These are phyloP conservation scores for Cepphus grylle DNA, from an alignment of 2,113 vertebrate species.

Conservation along the genomic window DNA sequence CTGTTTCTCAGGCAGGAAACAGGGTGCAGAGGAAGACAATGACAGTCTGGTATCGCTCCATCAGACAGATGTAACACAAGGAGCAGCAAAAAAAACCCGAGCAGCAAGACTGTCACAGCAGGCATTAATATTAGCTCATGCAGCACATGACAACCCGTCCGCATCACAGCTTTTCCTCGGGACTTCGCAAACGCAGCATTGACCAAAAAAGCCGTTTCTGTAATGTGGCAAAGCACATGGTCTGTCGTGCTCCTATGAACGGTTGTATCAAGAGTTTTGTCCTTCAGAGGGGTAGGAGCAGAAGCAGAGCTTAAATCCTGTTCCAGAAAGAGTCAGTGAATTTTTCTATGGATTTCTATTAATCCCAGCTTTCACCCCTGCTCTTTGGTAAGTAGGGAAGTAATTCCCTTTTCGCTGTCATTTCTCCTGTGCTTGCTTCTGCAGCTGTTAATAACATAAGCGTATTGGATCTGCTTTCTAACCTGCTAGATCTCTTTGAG, in stretches of 20 bases:
- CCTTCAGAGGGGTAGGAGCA: not conserved
- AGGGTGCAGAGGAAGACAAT: not conserved
- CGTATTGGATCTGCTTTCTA: not conserved
- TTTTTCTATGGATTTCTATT: not conserved
- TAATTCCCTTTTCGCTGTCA: not conserved
- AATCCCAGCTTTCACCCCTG: not conserved
- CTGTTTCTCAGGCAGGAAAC: not conserved
- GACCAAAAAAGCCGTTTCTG: not conserved
- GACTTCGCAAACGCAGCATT: not conserved
- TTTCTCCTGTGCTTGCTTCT: not conserved
- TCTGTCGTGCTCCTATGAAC: not conserved
- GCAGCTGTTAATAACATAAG: not conserved
- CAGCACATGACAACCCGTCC: not conserved
- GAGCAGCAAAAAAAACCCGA: not conserved
- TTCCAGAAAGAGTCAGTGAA: not conserved
- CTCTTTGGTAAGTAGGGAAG: not conserved
- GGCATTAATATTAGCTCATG: not conserved
- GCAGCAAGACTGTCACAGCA: not conserved
- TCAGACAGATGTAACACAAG: not conserved
- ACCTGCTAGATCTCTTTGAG: not conserved
- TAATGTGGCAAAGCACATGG: not conserved
- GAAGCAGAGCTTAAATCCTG: not conserved
- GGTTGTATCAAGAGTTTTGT: not conserved
- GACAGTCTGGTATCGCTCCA: not conserved
- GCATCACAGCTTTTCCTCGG: not conserved